Evolutionary conservation across 2,888 invertebrate genomes (phyloP).

Genomic region (Morpho achilles): DNA sequence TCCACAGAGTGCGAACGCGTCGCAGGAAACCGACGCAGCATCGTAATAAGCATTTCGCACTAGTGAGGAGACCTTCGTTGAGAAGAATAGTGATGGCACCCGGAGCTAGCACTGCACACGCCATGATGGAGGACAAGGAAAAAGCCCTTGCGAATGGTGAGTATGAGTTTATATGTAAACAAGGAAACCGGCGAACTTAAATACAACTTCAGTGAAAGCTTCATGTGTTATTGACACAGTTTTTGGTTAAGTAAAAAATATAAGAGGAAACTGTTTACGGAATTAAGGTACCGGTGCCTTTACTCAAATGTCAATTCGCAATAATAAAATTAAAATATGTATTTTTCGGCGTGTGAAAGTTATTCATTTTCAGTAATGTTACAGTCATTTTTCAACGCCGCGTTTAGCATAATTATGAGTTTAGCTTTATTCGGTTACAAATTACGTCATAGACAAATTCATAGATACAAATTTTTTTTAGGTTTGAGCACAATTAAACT

Average conservation of each 20-base stretch:
- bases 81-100: constrained; percentile 79
- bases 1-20: constrained; percentile 73
- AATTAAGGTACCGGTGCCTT: no score
- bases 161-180: constrained; percentile 12
- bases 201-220: constrained; percentile 9
- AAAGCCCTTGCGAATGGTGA: constrained; percentile 54
- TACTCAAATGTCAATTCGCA: no score
- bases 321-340: no score
- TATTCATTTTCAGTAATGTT: no score
- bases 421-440: no score
- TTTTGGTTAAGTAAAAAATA: background rate
- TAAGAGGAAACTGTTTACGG: no score
- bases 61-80: constrained; percentile 66
- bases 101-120: constrained; percentile 73
- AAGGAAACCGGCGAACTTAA: constrained; percentile 3
- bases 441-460: no score
- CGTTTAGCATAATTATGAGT: no score
- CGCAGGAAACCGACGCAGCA: constrained; percentile 57
- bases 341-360: no score
- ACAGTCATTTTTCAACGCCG: no score
- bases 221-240: constrained; percentile 5
- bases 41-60: constrained; percentile 61
- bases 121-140: constrained; percentile 76
- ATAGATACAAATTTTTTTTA: no score
- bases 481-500: no score